These are phyloP conservation scores for Gryllus bimaculatus DNA, from an alignment of 1,140 invertebrate species.

Conservation along the genomic window DNA sequence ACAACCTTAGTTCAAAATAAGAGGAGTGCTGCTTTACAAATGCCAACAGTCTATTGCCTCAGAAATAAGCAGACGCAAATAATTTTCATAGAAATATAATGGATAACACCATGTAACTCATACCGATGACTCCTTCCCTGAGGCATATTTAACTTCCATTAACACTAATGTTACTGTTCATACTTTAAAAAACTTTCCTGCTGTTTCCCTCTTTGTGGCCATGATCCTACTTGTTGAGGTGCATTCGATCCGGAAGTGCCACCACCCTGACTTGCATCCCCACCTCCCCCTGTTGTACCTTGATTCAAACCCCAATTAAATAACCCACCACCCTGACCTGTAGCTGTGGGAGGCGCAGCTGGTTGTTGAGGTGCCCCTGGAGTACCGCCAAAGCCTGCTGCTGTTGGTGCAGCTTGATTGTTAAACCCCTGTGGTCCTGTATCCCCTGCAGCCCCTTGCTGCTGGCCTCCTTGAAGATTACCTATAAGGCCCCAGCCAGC, in stretches of 20 bases:
- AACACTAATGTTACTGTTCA: slow-evolving; percentile 27
- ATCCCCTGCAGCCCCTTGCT: slow-evolving; percentile 24
- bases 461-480: slow-evolving; percentile 42
- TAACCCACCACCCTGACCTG: slow-evolving; percentile 37
- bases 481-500: slow-evolving; percentile 61
- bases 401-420: slow-evolving; percentile 18
- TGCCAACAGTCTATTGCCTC: not conserved
- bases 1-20: no score
- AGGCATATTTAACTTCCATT: not conserved
- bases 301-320: slow-evolving; percentile 47
- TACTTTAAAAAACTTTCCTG: slow-evolving; percentile 42
- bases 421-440: slow-evolving; percentile 23
- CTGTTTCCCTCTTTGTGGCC: slow-evolving; percentile 41
- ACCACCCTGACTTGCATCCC: slow-evolving; percentile 19
- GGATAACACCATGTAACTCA: not conserved
- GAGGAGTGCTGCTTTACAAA: not conserved
- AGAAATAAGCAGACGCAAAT: not conserved
- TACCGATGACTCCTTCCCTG: not conserved
- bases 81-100: not conserved
- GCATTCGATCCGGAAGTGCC: slow-evolving; percentile 36
- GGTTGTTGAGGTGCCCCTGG: slow-evolving; percentile 18
- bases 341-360: slow-evolving; percentile 25
- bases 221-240: slow-evolving; percentile 39
- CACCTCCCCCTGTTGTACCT: slow-evolving; percentile 35
- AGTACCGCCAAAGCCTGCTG: slow-evolving; percentile 20